A percentile compares a stretch with the other conserved stretches of the same genome.
Evolutionary conservation across 1,140 invertebrate species (phyloP).

Genomic region (Drosophila rhopaloa): DNA sequence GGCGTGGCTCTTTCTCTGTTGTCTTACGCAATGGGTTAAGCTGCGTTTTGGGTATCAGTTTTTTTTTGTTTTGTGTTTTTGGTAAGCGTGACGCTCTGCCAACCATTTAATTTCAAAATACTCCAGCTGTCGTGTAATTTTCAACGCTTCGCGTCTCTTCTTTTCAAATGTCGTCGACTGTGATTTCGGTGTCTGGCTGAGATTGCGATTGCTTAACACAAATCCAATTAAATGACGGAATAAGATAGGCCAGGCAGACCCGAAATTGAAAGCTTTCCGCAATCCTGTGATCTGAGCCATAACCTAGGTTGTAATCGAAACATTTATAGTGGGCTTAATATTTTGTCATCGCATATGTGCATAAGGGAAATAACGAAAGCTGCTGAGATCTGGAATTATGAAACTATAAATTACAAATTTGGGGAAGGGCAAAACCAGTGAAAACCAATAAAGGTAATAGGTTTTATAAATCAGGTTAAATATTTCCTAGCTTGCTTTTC

Average conservation of each 20-base stretch:
- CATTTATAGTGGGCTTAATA: constrained; percentile 3
- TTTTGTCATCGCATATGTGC: constrained; percentile 2
- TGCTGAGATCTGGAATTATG: neutral
- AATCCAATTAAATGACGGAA: constrained; percentile 58
- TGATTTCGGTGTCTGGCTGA: constrained; percentile 29
- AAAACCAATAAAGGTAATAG: too few species aligned
- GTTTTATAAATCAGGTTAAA: too few species aligned
- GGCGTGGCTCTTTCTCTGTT: constrained; percentile 6
- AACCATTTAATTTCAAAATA: constrained; percentile 76
- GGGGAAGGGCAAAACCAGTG: neutral
- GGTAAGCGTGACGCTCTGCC: constrained; percentile 61
- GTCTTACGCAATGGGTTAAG: constrained; percentile 70
- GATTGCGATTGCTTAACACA: constrained; percentile 47
- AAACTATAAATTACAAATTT: neutral
- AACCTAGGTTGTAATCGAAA: constrained; percentile 33
- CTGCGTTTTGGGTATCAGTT: constrained; percentile 38
- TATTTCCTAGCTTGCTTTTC: too few species aligned
- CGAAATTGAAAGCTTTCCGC: constrained; percentile 52
- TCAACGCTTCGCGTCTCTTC: constrained; percentile 71
- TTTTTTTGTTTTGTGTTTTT: constrained; percentile 17
- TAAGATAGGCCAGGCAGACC: constrained; percentile 11
- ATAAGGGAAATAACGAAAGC: too few species aligned
- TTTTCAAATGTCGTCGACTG: constrained; percentile 43
- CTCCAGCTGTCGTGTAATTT: constrained; percentile 61
- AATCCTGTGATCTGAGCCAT: constrained; percentile 49